phyloP scores from a whole-genome alignment of 1,140 invertebrate species.

The Lithobius niger region DNA sequence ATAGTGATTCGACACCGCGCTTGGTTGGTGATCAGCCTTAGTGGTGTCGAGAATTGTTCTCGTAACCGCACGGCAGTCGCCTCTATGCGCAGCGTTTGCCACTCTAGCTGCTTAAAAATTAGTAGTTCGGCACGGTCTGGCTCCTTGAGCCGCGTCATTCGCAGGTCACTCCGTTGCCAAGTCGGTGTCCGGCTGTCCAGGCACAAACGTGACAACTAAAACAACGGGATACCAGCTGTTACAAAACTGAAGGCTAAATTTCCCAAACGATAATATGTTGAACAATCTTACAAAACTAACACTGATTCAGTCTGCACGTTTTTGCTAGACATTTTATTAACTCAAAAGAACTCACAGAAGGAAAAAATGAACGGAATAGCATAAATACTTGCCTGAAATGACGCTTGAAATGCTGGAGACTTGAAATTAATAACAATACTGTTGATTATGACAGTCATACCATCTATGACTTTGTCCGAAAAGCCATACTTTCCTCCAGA shows the following conservation, averaged over 20 bases:
- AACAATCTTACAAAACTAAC: too few species aligned
- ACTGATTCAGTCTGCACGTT: too few species aligned
- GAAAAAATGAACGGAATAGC: slow-evolving; percentile 1
- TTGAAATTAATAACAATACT: slow-evolving; percentile 84
- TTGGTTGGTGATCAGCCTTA: slow-evolving; percentile 86
- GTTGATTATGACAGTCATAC: slow-evolving; percentile 90
- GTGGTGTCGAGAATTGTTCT: slow-evolving; percentile 60
- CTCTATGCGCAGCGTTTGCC: slow-evolving; percentile 91
- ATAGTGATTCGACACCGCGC: slow-evolving; percentile 90
- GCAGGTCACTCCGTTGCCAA: slow-evolving; percentile 69
- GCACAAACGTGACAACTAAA: slow-evolving; percentile 72
- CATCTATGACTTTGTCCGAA: slow-evolving; percentile 91
- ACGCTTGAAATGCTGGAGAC: slow-evolving; percentile 85
- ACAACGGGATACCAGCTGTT: too few species aligned
- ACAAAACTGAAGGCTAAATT: too few species aligned
- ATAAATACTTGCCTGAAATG: slow-evolving; percentile 59
- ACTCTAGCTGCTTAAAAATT: slow-evolving; percentile 95
- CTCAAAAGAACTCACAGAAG: too few species aligned
- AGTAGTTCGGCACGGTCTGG: slow-evolving; percentile 70
- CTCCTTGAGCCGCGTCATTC: slow-evolving; percentile 81
- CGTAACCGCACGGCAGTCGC: slow-evolving; percentile 63
- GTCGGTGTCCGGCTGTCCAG: slow-evolving; percentile 85
- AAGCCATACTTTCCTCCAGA: slow-evolving; percentile 64
- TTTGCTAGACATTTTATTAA: too few species aligned
- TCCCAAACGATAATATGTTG: too few species aligned